phyloP scores from a whole-genome alignment of 1,140 invertebrate species.

The Doryteuthis pealeii region DNA sequence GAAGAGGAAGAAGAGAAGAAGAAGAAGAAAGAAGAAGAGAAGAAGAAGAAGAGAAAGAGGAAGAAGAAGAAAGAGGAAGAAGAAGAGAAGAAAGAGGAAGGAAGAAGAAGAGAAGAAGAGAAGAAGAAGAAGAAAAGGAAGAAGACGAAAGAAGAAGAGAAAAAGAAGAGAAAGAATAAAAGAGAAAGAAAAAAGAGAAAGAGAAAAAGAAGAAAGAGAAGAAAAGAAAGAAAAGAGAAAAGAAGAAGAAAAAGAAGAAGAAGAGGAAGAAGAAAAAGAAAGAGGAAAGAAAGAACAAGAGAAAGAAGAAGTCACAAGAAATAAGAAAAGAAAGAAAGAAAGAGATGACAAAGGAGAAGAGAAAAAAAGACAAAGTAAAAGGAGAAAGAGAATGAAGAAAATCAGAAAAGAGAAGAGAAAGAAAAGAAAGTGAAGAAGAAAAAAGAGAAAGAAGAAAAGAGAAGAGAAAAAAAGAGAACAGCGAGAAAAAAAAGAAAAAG shows the following conservation, averaged over 20 bases:
- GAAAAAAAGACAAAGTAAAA: no score
- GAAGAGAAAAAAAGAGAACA: no score
- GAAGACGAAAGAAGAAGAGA: neutral
- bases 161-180: neutral
- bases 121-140: neutral
- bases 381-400: no score
- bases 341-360: neutral
- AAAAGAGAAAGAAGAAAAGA: no score
- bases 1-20: neutral
- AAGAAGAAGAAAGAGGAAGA: neutral
- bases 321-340: slow-evolving; percentile 1
- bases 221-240: neutral
- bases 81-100: neutral
- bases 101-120: neutral
- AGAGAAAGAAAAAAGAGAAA: neutral
- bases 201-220: neutral
- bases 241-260: neutral
- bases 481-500: no score
- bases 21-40: neutral
- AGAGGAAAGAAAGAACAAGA: neutral
- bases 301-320: neutral
- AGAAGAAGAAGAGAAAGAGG: neutral
- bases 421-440: no score
- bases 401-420: no score
- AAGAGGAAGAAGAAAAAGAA: neutral